Evolutionary conservation across 2,797 vertebrate genomes (phyloP), one percentile per base, ranked within the genome.

Genomic region (Anisognathus igniventris): DNA sequence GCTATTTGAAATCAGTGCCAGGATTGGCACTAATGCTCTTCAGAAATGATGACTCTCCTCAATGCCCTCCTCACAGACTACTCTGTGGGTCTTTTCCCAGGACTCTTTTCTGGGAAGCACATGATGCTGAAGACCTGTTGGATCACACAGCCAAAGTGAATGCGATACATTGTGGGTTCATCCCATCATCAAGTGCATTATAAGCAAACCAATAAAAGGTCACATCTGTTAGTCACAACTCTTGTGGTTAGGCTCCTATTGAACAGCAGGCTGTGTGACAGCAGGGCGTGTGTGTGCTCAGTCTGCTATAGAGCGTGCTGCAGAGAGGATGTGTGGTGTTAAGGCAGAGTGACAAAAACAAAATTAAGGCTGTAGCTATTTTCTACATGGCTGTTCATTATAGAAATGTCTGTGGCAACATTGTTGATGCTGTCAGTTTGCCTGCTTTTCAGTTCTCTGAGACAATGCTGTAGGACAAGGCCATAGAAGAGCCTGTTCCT

Each of bases 201-300:
- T 57, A 74, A 89, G 25, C 90, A 95, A 83, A 79, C 35, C 53
- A 77, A 71, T 37, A 24, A 77, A 91, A 96, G 88, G 93, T 95
- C 88, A 89, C 62, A 79, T 68, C 68, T 95, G 65, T 95, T 85
- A 89, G 88, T 96, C 83, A 85, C 65, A 86, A 3, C 57, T 57
- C 37, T 60, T 87, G 94, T 95, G 94, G 94, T 91, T 95, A 89
- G 78, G 54, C 81, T 86, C n/a, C 75, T 78, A 64, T 3, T 82
- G 86, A 92, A 45, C 33, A 73, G 33, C 37, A 48, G 61, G 21
- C 54, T 60, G 40, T 53, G 51, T 42, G 70, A 91, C 47, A 88
- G 83, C 85, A 74, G 80, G 64, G 62, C 5, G 5, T 60, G 51
- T 74, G 67, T 37, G n/a, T 5, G 28, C 65, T 90, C 39, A 21